Evolutionary conservation across 2,797 vertebrate species (phyloP).

Genomic region (Danio albolineatus): DNA sequence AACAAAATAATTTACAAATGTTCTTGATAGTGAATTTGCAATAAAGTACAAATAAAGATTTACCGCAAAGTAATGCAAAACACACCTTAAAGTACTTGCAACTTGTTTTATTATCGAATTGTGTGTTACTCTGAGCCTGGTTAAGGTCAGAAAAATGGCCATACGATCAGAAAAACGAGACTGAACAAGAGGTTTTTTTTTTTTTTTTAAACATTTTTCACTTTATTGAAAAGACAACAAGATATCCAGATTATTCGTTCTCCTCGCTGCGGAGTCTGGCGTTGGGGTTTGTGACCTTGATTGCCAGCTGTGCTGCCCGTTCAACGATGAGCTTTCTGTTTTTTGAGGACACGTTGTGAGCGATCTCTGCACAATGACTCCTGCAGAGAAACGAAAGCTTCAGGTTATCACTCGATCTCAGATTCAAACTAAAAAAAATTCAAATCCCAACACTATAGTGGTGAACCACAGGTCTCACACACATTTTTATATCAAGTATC

Average conservation of each 20-base stretch:
- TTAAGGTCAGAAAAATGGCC: neutral
- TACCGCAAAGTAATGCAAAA: no score
- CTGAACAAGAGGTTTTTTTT: neutral
- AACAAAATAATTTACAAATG: no score
- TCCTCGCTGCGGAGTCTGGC: constrained; percentile 98
- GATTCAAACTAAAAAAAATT: neutral
- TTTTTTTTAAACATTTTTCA: constrained; percentile 26
- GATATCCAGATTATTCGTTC: constrained; percentile 85
- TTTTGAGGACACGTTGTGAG: constrained; percentile 98
- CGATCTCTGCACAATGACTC: constrained; percentile 96
- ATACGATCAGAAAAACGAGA: neutral
- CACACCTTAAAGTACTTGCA: no score
- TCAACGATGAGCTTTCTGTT: constrained; percentile 98
- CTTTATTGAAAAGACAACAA: constrained; percentile 86
- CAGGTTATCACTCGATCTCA: neutral
- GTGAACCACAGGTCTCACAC: no score
- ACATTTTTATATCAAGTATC: neutral
- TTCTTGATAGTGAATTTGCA: no score
- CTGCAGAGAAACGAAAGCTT: constrained; percentile 67
- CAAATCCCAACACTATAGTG: no score
- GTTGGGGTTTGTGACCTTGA: constrained; percentile 98
- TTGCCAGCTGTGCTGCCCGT: constrained; percentile 94
- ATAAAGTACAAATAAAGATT: no score
- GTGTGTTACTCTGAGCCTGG: no score
- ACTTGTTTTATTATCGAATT: no score